Base-by-base conservation (phyloP, 2,113 vertebrate species). In the Vulpes lagopus region DNA sequence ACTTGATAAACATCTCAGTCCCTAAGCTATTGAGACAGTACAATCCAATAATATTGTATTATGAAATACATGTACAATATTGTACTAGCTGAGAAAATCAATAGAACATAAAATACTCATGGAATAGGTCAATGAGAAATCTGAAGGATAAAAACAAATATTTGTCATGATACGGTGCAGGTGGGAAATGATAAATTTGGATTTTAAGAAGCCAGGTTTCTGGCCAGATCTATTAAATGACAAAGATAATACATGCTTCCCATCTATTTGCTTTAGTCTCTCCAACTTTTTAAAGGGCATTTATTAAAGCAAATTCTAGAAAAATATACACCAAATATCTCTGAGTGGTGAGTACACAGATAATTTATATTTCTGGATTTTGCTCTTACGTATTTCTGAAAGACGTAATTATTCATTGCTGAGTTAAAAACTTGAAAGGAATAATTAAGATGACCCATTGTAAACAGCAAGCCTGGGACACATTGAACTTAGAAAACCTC, bases 41-140 rank as follows among this genome's bases (percentile, higher is more conserved):
- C 30, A 97, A 97, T 95, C 60, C 59, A 92, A 94, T 97, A 95
- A 59, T 83, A 97, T 10, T 93, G 51, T 79, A 89, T 91, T 94
- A 88, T 96, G 30, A 85, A 92, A 19, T 79, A n/a, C 49, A 60
- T 51, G 62, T 91, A 82, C 25, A 96, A 64, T 88, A 71, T 35
- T 69, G 49, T 32, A 74, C 25, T 74, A 79, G 65, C 60, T 88
- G 76, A 87, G 49, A 80, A 94, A 97, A 96, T 97, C 92, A 97
- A 82, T 94, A 96, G 2, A 88, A 94, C 60, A 86, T 60, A 90
- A 97, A 95, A 57, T 57, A 96, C 4, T 25, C 49, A 80, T 55
- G 30, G 55, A 92, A 84, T 90, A 89, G 25, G n/a, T 91, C 94
- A 97, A 94, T 84, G 71, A 91, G 20, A 95, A 96, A 35, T 92